A percentile compares a stretch with the other conserved stretches of the same genome.
phyloP scores from a whole-genome alignment of 2,888 invertebrate species.

The Epistrophe grossulariae region DNA sequence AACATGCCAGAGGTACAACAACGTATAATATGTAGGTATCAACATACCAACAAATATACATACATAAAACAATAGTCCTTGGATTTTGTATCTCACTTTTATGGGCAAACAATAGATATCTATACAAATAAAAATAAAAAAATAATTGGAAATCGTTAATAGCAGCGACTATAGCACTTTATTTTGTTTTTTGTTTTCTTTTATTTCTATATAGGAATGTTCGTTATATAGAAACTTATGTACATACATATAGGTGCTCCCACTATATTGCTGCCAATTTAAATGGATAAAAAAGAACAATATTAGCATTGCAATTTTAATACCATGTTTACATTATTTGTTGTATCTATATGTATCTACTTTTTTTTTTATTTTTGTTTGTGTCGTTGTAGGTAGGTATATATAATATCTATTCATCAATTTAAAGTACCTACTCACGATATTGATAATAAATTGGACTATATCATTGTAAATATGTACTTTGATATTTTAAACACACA shows the following conservation, averaged over 20 bases:
- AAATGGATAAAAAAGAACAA: slow-evolving; percentile 33
- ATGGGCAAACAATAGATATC: slow-evolving; percentile 55
- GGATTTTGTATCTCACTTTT: slow-evolving; percentile 57
- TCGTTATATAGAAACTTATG: not conserved
- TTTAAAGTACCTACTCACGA: slow-evolving; percentile 18
- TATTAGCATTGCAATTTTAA: slow-evolving; percentile 43
- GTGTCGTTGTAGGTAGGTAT: not conserved
- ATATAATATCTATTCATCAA: not conserved
- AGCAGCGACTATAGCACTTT: slow-evolving; percentile 29
- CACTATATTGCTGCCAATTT: not conserved
- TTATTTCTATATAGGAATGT: not conserved
- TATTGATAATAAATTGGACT: slow-evolving; percentile 14
- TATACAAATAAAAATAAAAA: slow-evolving; percentile 44
- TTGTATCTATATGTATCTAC: not conserved
- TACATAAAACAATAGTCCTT: slow-evolving; percentile 52
- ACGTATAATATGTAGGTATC: not conserved
- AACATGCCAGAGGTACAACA: slow-evolving; percentile 20
- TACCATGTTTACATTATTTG: slow-evolving; percentile 35
- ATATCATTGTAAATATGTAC: not conserved
- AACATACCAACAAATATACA: not conserved
- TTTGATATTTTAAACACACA: not conserved
- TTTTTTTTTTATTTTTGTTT: not conserved
- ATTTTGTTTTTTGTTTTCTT: not conserved
- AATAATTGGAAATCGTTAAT: slow-evolving; percentile 71
- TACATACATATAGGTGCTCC: not conserved